Evolutionary conservation across 2,113 vertebrate genomes (phyloP).

Genomic region (Potamarius usumacintae): DNA sequence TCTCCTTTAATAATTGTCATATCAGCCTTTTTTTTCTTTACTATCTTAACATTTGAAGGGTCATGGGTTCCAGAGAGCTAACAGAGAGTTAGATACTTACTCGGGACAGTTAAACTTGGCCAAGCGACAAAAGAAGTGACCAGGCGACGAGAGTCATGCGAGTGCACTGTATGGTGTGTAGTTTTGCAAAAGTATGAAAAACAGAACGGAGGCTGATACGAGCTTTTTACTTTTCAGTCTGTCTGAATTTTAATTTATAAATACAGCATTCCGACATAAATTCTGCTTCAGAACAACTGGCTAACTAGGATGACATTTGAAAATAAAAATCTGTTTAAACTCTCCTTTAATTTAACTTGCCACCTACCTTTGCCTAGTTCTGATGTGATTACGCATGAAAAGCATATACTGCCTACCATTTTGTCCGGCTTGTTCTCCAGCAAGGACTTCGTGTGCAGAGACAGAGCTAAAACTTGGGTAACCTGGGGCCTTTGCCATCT

Average conservation of each 20-base stretch:
- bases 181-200: not conserved
- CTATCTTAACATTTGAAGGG: too few species aligned
- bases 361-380: not conserved
- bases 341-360: not conserved
- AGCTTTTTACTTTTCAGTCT: not conserved
- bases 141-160: not conserved
- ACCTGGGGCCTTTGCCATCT: not conserved
- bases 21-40: not conserved
- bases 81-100: not conserved
- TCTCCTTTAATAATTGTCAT: not conserved
- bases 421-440: not conserved
- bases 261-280: not conserved
- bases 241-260: not conserved
- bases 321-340: not conserved
- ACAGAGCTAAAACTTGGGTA: not conserved
- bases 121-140: not conserved
- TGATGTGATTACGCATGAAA: not conserved
- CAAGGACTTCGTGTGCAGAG: slow-evolving; percentile 4
- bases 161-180: not conserved
- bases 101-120: not conserved
- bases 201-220: not conserved
- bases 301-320: not conserved
- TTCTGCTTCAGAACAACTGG: not conserved
- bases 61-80: not conserved
- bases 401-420: not conserved